These are phyloP conservation scores for Himantopus leucocephalus DNA, from an alignment of 2,113 vertebrate species.

Conservation along the genomic window DNA sequence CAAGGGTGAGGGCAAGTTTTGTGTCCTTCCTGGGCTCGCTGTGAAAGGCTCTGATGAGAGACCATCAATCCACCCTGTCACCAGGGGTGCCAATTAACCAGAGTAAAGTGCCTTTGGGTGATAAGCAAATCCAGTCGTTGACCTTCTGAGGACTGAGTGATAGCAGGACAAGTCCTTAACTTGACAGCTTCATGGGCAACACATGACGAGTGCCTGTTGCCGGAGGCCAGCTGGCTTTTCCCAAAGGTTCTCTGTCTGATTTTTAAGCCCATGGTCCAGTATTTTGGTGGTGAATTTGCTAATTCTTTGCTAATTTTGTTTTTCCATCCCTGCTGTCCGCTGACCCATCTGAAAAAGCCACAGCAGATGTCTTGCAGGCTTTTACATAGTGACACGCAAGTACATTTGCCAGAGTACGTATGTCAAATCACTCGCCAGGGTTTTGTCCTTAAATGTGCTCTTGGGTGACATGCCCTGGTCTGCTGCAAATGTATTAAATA, in stretches of 20 bases:
- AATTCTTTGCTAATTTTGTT: neutral
- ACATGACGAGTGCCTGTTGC: neutral
- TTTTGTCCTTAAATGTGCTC: slow-evolving; percentile 57
- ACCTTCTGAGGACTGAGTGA: slow-evolving; percentile 40
- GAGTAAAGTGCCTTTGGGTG: slow-evolving; percentile 23
- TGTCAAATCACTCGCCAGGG: slow-evolving; percentile 8
- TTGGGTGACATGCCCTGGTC: slow-evolving; percentile 44
- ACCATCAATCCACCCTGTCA: slow-evolving; percentile 29
- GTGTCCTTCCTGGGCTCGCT: neutral
- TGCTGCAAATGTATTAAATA: slow-evolving; percentile 32
- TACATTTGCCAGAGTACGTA: slow-evolving; percentile 41
- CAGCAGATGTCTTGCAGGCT: slow-evolving; percentile 51
- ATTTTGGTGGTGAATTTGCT: neutral
- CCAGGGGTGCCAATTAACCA: slow-evolving; percentile 41
- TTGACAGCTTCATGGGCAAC: slow-evolving; percentile 29
- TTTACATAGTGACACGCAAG: slow-evolving; percentile 9
- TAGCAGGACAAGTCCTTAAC: slow-evolving; percentile 38
- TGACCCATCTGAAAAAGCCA: slow-evolving; percentile 31
- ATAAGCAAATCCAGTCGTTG: slow-evolving; percentile 59
- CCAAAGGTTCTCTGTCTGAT: neutral
- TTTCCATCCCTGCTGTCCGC: slow-evolving; percentile 13
- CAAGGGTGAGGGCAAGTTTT: neutral
- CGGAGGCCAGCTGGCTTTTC: neutral
- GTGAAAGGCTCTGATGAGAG: neutral
- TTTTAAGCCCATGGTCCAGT: neutral